phyloP scores from a whole-genome alignment of 2,888 invertebrate genomes.

The Synergus japonicus region DNA sequence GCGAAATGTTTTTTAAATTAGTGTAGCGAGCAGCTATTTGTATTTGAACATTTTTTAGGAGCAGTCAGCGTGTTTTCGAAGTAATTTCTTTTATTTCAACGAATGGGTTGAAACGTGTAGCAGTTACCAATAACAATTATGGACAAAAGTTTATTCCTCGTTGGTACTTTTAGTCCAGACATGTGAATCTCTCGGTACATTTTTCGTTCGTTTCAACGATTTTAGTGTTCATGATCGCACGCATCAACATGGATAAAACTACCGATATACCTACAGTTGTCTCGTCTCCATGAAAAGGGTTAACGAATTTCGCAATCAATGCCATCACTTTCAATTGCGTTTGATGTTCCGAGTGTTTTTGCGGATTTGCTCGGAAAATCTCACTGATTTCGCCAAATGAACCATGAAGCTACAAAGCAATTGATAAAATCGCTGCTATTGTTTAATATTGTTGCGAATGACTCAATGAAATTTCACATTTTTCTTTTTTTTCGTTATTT shows the following conservation, averaged over 20 bases:
- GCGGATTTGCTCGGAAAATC: constrained; percentile 49
- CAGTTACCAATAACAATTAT: background rate
- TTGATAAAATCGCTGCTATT: constrained; percentile 42
- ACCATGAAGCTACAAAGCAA: constrained; percentile 51
- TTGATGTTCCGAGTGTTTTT: constrained; percentile 52
- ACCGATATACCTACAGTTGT: constrained; percentile 24
- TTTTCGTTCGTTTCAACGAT: constrained; percentile 27
- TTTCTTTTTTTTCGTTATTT: too few relatives aligned
- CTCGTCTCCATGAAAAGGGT: constrained; percentile 59
- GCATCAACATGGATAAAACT: constrained; percentile 24
- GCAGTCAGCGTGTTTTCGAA: background rate
- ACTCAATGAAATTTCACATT: background rate
- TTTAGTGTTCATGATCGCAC: constrained; percentile 24
- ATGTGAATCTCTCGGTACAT: constrained; percentile 17
- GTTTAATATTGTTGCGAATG: background rate
- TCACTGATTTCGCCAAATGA: constrained; percentile 56
- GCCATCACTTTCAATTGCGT: constrained; percentile 65
- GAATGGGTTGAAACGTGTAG: background rate
- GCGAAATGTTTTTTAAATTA: background rate
- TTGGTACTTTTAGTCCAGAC: constrained; percentile 6
- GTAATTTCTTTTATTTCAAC: background rate
- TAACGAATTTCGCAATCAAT: constrained; percentile 68
- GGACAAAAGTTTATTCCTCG: background rate
- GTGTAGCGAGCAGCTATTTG: background rate
- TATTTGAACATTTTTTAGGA: background rate